Base-by-base conservation (phyloP, 2,113 vertebrate species). In the Caretta caretta region DNA sequence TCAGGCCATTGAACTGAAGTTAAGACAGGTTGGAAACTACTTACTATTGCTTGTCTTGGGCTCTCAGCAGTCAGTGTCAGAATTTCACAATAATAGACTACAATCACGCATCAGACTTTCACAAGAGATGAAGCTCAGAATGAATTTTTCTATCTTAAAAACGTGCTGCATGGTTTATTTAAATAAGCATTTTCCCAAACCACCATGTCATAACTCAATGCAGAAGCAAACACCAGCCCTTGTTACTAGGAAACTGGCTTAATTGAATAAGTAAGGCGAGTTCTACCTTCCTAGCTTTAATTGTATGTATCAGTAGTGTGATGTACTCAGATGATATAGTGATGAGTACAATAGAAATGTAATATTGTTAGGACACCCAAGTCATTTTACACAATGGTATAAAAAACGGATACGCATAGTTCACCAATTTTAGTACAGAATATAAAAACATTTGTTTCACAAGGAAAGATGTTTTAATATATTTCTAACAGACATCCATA, bases 401-500 rank as follows among this genome's bases (percentile, higher is more conserved):
- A n/a, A 69, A 69, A 65, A 65, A 35, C 24, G 31, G 35, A 69
- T n/a, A 69, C 3, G 35, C 35, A 19, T 69, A 69, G 17, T 69
- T 81, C 35, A 53, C 29, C 17, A 38, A 54, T 53, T 69, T 69
- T n/a, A 17, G 17, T n/a, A 81, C 12, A n/a, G 20, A n/a, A 54
- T 38, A 6, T 50, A 80, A 80, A 19, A 50, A 48, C 46, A 49
- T 16, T 1, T 78, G 16, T 72, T 92, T 42, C 1, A 56, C 2
- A 5, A 79, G 59, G 72, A 75, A 92, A 42, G 11, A 87, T 76
- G 84, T 2, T 96, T 96, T 87, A 96, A 84, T 83, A 95, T 89
- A 92, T 92, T 42, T 95, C 92, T 82, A 96, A 97, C 92, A 95
- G 75, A 83, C 56, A 94, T 97, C 95, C 95, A 91, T 97, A 53